phyloP scores from a whole-genome alignment of 2,888 invertebrate genomes.

The Auanema sp. region DNA sequence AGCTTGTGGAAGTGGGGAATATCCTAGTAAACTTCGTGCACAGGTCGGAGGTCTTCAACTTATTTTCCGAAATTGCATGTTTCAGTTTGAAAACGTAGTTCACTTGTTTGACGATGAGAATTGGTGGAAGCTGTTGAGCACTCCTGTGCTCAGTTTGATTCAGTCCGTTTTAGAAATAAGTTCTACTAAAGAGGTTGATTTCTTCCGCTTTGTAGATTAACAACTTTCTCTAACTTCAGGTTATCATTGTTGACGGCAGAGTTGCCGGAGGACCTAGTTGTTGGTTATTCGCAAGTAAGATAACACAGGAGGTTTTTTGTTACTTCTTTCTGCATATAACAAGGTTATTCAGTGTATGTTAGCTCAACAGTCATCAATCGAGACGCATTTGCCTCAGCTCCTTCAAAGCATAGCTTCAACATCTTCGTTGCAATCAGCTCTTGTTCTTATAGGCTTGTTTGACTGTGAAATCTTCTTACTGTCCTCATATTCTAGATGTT shows the following conservation, averaged over 20 bases:
- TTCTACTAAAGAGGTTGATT: background rate
- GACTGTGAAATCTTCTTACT: background rate
- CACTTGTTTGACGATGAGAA: background rate
- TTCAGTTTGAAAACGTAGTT: slow-evolving; percentile 3
- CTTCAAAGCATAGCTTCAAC: slow-evolving; percentile 35
- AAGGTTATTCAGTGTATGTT: slow-evolving; percentile 6
- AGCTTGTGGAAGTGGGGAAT: slow-evolving; percentile 13
- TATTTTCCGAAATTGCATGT: too few species aligned
- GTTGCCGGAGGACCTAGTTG: slow-evolving; percentile 34
- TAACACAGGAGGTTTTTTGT: slow-evolving; percentile 14
- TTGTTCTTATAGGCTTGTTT: slow-evolving; percentile 37
- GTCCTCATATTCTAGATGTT: slow-evolving; percentile 27
- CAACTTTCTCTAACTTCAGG: slow-evolving; percentile 9
- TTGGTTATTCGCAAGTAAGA: slow-evolving; percentile 27
- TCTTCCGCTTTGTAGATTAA: background rate
- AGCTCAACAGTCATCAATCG: slow-evolving; percentile 20
- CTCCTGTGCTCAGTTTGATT: background rate
- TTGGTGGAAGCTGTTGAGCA: background rate
- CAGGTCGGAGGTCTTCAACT: background rate
- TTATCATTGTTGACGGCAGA: slow-evolving; percentile 30
- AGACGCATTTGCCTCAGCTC: slow-evolving; percentile 24
- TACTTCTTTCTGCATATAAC: background rate
- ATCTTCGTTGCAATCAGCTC: slow-evolving; percentile 32
- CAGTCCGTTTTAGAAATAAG: too few species aligned
- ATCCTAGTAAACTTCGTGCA: background rate